Evolutionary conservation across 2,113 vertebrate species (phyloP).

Genomic region (Trematocara zebra): DNA sequence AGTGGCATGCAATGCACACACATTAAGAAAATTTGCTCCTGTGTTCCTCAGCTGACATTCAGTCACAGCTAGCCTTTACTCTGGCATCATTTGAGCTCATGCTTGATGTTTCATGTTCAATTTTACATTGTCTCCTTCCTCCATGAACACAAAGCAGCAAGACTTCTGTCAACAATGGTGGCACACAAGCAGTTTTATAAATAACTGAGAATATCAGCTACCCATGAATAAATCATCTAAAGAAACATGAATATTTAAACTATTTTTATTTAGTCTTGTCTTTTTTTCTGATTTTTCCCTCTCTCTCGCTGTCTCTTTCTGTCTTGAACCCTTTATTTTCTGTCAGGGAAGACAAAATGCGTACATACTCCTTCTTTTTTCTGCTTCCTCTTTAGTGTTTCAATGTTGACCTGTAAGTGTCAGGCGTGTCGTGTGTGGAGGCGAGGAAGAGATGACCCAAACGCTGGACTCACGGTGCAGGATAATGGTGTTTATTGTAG

Average conservation of each 20-base stretch:
- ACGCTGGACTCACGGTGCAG: no score
- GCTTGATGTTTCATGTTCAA: conserved; percentile 5
- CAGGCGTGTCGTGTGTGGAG: no score
- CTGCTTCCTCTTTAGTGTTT: neutral
- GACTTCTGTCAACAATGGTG: conserved; percentile 39
- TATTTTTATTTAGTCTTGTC: conserved; percentile 9
- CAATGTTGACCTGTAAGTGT: neutral
- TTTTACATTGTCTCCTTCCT: conserved; percentile 20
- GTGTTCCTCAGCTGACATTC: neutral
- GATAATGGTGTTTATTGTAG: no score
- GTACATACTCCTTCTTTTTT: neutral
- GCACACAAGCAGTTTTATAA: conserved; percentile 41
- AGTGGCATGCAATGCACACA: neutral
- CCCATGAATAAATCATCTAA: conserved; percentile 53
- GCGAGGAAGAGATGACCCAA: no score
- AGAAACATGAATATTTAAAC: conserved; percentile 53
- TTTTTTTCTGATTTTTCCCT: neutral
- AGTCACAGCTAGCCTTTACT: neutral
- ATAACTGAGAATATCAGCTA: conserved; percentile 38
- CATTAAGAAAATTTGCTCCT: neutral
- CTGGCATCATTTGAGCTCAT: neutral
- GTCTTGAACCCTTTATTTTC: neutral
- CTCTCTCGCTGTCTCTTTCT: neutral
- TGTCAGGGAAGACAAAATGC: neutral
- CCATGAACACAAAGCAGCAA: conserved; percentile 22